Evolutionary conservation across 2,888 invertebrate species (phyloP).

Genomic region (Oscheius sp.): DNA sequence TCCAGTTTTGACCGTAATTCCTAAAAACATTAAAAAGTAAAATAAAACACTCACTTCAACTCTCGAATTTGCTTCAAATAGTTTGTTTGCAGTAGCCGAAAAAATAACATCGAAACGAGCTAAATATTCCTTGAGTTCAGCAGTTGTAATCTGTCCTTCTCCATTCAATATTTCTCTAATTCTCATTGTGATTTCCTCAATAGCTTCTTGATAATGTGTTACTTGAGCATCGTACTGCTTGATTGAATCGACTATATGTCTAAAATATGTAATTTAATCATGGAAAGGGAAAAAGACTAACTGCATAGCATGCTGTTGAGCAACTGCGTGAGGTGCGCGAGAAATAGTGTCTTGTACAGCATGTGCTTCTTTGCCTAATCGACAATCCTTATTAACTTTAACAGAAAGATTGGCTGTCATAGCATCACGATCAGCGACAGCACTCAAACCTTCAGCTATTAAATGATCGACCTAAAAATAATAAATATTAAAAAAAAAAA

Average conservation of each 20-base stretch:
- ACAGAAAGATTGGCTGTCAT: slow-evolving; percentile 7
- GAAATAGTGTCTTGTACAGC: slow-evolving; percentile 22
- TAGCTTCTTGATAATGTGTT: slow-evolving; percentile 23
- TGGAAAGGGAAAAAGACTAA: neutral
- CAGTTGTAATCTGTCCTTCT: slow-evolving; percentile 19
- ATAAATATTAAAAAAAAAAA: neutral
- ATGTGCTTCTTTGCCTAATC: slow-evolving; percentile 29
- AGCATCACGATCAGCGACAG: neutral
- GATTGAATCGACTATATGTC: slow-evolving; percentile 33
- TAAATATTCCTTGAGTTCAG: slow-evolving; percentile 25
- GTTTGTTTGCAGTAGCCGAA: slow-evolving; percentile 25
- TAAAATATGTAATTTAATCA: too few relatives aligned
- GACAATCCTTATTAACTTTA: slow-evolving; percentile 10
- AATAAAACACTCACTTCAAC: slow-evolving; percentile 18
- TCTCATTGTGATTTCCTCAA: slow-evolving; percentile 30
- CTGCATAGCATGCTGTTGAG: slow-evolving; percentile 31
- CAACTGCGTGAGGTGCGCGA: neutral
- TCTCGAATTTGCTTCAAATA: slow-evolving; percentile 26
- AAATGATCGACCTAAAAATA: slow-evolving; percentile 20
- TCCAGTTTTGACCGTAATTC: slow-evolving; percentile 7
- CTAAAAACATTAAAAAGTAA: slow-evolving; percentile 1
- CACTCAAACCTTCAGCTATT: slow-evolving; percentile 11
- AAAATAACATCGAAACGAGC: slow-evolving; percentile 29
- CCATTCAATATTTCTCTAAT: slow-evolving; percentile 27
- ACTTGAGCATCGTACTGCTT: slow-evolving; percentile 29